Evolutionary conservation across 1,140 invertebrate genomes (phyloP).

Genomic region (Drosophila lowei): DNA sequence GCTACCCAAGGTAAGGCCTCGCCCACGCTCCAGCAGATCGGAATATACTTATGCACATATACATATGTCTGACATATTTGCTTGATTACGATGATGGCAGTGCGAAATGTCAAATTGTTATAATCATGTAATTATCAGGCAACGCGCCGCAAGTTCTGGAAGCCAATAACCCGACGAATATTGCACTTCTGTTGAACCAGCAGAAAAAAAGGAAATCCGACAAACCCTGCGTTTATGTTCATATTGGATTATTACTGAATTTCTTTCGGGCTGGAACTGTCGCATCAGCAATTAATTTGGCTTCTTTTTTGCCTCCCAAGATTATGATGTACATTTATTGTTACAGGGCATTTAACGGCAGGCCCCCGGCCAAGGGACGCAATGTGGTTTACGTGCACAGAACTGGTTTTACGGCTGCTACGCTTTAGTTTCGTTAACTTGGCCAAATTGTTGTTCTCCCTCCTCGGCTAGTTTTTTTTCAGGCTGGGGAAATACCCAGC

Average conservation of each 20-base stretch:
- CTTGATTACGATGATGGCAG: constrained; percentile 1
- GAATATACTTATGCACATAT: constrained; percentile 11
- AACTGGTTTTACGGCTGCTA: constrained; percentile 42
- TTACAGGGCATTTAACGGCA: constrained; percentile 17
- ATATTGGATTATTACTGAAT: constrained; percentile 1
- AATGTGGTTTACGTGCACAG: constrained; percentile 28
- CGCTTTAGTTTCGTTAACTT: constrained; percentile 24
- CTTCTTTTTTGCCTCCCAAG: constrained; percentile 16
- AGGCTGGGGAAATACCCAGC: constrained; percentile 35
- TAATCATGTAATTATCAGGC: constrained; percentile 55
- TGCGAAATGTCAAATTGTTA: constrained; percentile 47
- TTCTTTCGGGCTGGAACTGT: constrained; percentile 17
- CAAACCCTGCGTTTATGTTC: constrained; percentile 11
- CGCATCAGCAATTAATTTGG: constrained; percentile 31
- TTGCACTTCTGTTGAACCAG: constrained; percentile 28
- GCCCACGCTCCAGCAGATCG: constrained; percentile 43
- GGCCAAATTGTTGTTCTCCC: constrained; percentile 37
- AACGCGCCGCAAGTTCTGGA: constrained; percentile 37
- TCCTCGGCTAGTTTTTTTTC: constrained; percentile 11
- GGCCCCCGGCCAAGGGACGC: constrained; percentile 4
- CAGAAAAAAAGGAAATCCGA: constrained; percentile 25
- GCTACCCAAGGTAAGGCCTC: constrained; percentile 59
- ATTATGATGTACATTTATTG: constrained; percentile 52
- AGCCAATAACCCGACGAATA: constrained; percentile 43
- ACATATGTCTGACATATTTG: constrained; percentile 4